These are phyloP conservation scores for Oxytorus armatus DNA, from an alignment of 2,888 invertebrate genomes.

Conservation along the genomic window DNA sequence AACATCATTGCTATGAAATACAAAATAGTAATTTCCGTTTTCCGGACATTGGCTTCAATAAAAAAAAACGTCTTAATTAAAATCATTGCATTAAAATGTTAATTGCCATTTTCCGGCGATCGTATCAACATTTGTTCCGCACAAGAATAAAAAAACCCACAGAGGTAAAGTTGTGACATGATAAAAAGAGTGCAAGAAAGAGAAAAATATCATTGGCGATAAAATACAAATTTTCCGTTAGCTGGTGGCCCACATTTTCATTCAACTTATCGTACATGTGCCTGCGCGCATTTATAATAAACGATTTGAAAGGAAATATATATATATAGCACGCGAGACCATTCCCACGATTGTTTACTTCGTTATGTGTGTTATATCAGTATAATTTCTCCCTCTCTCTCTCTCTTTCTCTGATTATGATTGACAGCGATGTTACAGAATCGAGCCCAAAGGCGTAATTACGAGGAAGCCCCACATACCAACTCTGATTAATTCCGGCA, in stretches of 20 bases:
- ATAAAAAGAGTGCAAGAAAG: background rate
- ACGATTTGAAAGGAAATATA: conserved; percentile 27
- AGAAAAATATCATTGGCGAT: background rate
- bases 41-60: too few species aligned
- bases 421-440: conserved; percentile 56
- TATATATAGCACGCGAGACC: conserved; percentile 14
- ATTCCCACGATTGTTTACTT: conserved; percentile 63
- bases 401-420: conserved; percentile 41
- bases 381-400: conserved; percentile 31
- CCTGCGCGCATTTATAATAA: conserved; percentile 1
- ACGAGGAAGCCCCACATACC: conserved; percentile 63
- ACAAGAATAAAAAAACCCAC: background rate
- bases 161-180: background rate
- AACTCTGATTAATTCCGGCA: conserved; percentile 65
- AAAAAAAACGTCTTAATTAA: too few species aligned
- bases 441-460: conserved; percentile 46
- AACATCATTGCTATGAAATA: background rate
- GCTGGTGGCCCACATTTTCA: conserved; percentile 9
- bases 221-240: conserved; percentile 27
- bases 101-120: conserved; percentile 17
- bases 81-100: background rate
- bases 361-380: conserved; percentile 63
- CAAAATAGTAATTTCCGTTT: too few species aligned
- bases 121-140: background rate
- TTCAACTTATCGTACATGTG: background rate